Percentiles rank a stretch among this genome's conserved stretches.
Conservation (phyloP, 2,888 invertebrate species). For the Biston stratarius region DNA sequence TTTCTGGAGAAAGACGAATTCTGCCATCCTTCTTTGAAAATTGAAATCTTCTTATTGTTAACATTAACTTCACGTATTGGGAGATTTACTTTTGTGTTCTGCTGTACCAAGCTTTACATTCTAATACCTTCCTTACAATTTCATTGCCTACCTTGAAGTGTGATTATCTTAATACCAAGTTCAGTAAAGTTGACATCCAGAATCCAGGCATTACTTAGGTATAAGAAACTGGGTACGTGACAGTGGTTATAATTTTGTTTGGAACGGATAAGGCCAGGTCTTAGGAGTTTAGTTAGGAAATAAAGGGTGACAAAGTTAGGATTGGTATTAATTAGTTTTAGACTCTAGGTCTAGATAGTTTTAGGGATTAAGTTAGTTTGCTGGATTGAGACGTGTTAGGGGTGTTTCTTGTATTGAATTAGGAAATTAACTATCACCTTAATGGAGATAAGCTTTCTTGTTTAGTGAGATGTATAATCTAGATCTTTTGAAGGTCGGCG, state of each 20-base stretch:
- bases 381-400: not conserved
- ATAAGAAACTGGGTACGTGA: constrained; percentile 24
- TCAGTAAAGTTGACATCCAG: constrained; percentile 23
- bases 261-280: constrained; percentile 6
- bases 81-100: not conserved
- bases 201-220: constrained; percentile 24
- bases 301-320: constrained; percentile 22
- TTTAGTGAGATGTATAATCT: no score
- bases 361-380: constrained; percentile 19
- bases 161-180: constrained; percentile 20
- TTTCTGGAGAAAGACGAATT: no score
- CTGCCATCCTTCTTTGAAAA: no score
- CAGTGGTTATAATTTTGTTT: constrained; percentile 26
- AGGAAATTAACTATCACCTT: not conserved
- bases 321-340: constrained; percentile 26
- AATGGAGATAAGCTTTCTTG: not conserved
- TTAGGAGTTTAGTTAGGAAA: constrained; percentile 1
- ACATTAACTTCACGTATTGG: no score
- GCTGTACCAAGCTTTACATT: not conserved
- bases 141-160: constrained; percentile 15
- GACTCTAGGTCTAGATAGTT: constrained; percentile 4
- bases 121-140: constrained; percentile 6
- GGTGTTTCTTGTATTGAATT: not conserved
- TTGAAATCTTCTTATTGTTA: no score
- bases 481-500: no score